Evolutionary conservation across 2,797 vertebrate species (phyloP).

Genomic region (Eulemur albifrons): DNA sequence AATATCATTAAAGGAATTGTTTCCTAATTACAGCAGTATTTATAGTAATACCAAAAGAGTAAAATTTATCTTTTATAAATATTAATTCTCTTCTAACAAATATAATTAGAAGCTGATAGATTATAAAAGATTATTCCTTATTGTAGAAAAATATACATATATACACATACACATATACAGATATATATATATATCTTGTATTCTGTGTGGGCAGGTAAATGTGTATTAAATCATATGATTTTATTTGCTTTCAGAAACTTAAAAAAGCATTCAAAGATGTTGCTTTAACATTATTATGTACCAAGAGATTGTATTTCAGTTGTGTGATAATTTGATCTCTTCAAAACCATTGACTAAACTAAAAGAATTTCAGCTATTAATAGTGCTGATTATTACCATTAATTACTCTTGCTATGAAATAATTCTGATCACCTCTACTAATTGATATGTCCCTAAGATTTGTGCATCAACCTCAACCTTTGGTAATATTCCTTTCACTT

Average conservation of each 20-base stretch:
- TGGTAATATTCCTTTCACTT: not conserved
- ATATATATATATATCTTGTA: not conserved
- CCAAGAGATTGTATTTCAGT: not conserved
- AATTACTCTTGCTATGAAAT: not conserved
- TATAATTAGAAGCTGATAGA: not conserved
- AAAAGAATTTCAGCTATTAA: not conserved
- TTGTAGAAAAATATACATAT: not conserved
- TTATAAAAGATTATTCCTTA: not conserved
- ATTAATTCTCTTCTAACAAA: not conserved
- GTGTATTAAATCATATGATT: not conserved
- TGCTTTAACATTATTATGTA: conserved; percentile 1
- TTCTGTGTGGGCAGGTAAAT: not conserved
- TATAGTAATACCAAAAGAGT: not conserved
- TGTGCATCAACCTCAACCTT: not conserved
- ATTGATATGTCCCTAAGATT: not conserved
- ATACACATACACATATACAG: not conserved
- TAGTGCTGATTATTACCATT: not conserved
- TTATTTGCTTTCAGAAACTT: not conserved
- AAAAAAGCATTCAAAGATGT: not conserved
- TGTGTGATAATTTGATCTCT: not conserved
- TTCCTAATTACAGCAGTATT: not conserved
- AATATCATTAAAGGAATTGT: not conserved
- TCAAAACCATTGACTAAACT: not conserved
- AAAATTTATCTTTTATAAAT: not conserved
- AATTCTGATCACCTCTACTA: not conserved